Evolutionary conservation across 2,113 vertebrate species (phyloP), one percentile per base, ranked within the genome.

Genomic region (Mirza zaza): DNA sequence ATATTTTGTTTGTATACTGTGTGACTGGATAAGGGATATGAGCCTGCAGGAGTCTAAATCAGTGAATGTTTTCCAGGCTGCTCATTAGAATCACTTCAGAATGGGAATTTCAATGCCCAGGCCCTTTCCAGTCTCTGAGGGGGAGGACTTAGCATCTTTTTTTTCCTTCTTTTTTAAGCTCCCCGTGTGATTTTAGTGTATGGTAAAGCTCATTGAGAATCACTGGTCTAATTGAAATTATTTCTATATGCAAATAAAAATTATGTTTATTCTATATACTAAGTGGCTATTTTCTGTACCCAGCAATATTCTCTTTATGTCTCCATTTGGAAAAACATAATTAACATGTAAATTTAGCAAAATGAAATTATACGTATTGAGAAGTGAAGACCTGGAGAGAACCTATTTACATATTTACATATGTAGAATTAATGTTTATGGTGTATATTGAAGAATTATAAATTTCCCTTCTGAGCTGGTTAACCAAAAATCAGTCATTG

Each of bases 261-360:
- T 88, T 96, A 36, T 93, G 63, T 97, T 93, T 96, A 86, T 95
- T 93, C 61, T 34, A 83, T 34, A 83, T 57, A 88, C 20, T 93
- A 97, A 94, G 61, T 90, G 67, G 50, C 70, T 95, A 6, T 95
- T 96, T 97, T 85, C 8, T 94, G 14, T 92, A 85, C 20, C 42
- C 15, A 23, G 65, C 23, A 91, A 61, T 95, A 83, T 79, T 97
- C 20, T 70, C 79, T 96, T 96, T 94, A 94, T 94, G 42, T 92
- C 14, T 91, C 91, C 48, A 91, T 11, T 95, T 95, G 82, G 91
- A 94, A 95, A 96, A 95, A 39, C 76, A 67, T 95, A 94, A 97
- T 97, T 95, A 96, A 96, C 96, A 94, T 91, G 82, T 96, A 97
- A 94, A 95, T 95, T 95, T 96, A 92, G 76, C 71, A 91, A 96